These are phyloP conservation scores for Phyto melanocephala DNA, from an alignment of 2,888 invertebrate genomes.

Conservation along the genomic window DNA sequence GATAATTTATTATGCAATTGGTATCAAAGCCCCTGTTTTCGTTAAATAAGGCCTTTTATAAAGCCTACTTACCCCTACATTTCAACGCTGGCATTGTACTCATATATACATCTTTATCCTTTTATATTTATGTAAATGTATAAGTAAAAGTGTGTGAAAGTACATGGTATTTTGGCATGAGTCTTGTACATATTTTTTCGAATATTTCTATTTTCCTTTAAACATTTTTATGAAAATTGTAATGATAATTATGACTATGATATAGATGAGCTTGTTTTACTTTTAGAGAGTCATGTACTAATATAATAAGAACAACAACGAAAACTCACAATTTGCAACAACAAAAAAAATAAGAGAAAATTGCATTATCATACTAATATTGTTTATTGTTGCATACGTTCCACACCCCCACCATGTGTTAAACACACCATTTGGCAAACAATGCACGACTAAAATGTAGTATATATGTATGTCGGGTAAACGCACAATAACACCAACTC, in stretches of 20 bases:
- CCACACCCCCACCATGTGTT: not conserved
- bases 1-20: too few relatives aligned
- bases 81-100: not conserved
- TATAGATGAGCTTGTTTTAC: conserved; percentile 17
- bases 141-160: conserved; percentile 3
- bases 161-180: conserved; percentile 32
- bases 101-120: not conserved
- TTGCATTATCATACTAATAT: conserved; percentile 37
- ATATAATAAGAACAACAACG: conserved; percentile 2
- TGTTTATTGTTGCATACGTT: not conserved
- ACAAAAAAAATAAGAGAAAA: conserved; percentile 5
- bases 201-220: not conserved
- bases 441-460: not conserved
- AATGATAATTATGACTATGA: conserved; percentile 18
- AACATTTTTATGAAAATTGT: conserved; percentile 39
- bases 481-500: not conserved
- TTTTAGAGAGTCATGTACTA: conserved; percentile 37
- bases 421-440: not conserved
- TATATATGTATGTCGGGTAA: not conserved
- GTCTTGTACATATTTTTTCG: too few relatives aligned
- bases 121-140: conserved; percentile 2
- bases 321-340: not conserved
- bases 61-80: too few relatives aligned
- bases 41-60: too few relatives aligned
- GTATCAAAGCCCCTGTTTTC: too few relatives aligned